phyloP scores from a whole-genome alignment of 37 sponge, comb jelly and placozoan species.

The Corticium candelabrum region DNA sequence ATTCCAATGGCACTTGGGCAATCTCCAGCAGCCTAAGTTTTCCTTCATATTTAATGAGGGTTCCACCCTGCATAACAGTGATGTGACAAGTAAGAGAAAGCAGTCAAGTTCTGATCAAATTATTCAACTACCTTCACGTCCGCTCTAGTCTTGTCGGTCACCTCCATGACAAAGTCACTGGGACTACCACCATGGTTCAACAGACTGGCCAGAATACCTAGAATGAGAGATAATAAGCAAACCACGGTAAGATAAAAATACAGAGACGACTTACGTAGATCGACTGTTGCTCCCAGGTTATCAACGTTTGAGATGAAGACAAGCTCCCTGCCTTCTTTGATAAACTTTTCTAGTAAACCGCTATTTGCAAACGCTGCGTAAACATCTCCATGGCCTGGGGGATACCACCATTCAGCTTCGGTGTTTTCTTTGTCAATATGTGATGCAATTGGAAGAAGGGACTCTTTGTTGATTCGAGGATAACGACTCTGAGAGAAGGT shows the following conservation, averaged over 20 bases:
- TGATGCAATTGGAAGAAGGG: conserved; percentile 66
- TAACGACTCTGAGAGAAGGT: conserved; percentile 90
- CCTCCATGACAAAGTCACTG: conserved; percentile 92
- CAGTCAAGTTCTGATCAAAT: not conserved
- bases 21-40: conserved; percentile 73
- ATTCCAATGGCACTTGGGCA: conserved; percentile 78
- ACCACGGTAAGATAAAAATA: too few species aligned
- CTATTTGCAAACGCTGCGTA: conserved; percentile 66
- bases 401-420: conserved; percentile 91
- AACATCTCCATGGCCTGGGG: conserved; percentile 97
- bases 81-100: not conserved
- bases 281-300: conserved; percentile 95
- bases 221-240: not conserved
- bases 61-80: conserved; percentile 64
- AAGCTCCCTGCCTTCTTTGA: conserved; percentile 68
- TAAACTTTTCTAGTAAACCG: conserved; percentile 71
- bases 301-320: conserved; percentile 95
- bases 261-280: conserved; percentile 66
- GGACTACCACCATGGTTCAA: conserved; percentile 19
- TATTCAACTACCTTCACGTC: conserved; percentile 66
- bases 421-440: conserved; percentile 32
- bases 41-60: conserved; percentile 75
- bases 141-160: conserved; percentile 91
- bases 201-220: conserved; percentile 69
- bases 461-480: conserved; percentile 82